These are phyloP conservation scores for Andrena hattorfiana DNA, from an alignment of 2,888 invertebrate genomes.

Conservation along the genomic window DNA sequence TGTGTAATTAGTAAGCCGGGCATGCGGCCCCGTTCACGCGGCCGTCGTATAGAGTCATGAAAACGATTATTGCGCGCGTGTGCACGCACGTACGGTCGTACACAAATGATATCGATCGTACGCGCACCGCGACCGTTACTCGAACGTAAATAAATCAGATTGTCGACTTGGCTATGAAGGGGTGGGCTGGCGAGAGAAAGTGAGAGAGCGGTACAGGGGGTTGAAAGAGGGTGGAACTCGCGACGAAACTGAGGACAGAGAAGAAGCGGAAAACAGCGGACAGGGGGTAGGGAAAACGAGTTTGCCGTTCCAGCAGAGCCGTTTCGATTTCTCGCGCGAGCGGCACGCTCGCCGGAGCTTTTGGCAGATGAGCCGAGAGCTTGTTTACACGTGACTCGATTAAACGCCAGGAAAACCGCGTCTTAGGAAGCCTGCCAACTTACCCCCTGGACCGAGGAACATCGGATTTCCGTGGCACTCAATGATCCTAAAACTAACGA, in stretches of 20 bases:
- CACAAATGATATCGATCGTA: constrained; percentile 56
- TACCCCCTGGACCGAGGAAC: constrained; percentile 2
- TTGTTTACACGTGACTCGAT: constrained; percentile 65
- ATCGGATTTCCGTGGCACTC: constrained; percentile 20
- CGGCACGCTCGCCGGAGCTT: constrained; percentile 12
- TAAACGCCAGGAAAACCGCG: constrained; percentile 59
- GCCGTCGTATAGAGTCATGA: constrained; percentile 19
- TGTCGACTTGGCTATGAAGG: constrained; percentile 46
- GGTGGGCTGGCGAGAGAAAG: not conserved
- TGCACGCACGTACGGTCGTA: constrained; percentile 9
- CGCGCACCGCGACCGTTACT: constrained; percentile 20
- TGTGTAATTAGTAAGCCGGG: constrained; percentile 20
- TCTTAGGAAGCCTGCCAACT: constrained; percentile 39
- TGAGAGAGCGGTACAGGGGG: not conserved
- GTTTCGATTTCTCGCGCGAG: constrained; percentile 57
- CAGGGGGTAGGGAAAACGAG: not conserved
- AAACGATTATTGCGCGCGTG: constrained; percentile 25
- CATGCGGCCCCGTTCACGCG: not conserved
- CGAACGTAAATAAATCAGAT: constrained; percentile 64
- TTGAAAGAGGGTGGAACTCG: not conserved
- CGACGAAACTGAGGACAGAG: not conserved
- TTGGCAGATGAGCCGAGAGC: constrained; percentile 44
- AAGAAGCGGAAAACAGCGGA: constrained; percentile 3
- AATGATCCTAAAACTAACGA: not conserved
- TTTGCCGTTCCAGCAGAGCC: constrained; percentile 20